Conservation (phyloP, 2,888 invertebrate species). For the Andrena chrysosceles region DNA sequence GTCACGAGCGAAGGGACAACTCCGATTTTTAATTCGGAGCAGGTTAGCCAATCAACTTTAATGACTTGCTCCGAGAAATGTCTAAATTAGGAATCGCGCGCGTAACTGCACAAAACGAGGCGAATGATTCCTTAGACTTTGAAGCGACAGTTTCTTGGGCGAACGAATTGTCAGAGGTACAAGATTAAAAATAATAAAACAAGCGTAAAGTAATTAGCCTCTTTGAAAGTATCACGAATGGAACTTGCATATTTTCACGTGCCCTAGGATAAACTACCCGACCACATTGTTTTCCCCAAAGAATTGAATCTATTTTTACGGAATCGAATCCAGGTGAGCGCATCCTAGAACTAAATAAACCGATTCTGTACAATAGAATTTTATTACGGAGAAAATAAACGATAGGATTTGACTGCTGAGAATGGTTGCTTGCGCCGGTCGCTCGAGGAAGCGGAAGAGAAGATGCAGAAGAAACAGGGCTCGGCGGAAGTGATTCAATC, state of each 20-base stretch:
- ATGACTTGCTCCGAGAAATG: conserved; percentile 20
- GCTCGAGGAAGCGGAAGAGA: conserved; percentile 72
- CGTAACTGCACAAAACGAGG: conserved; percentile 9
- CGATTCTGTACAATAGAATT: background rate
- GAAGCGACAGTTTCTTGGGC: conserved; percentile 41
- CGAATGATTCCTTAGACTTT: conserved; percentile 38
- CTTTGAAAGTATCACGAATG: background rate
- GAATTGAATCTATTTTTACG: conserved; percentile 88
- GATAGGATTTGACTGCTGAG: conserved; percentile 75
- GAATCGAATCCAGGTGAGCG: conserved; percentile 87
- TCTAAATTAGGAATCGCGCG: conserved; percentile 28
- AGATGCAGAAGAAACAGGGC: conserved; percentile 44
- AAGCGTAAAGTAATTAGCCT: background rate
- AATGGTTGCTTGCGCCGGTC: conserved; percentile 75
- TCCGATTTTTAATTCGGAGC: background rate
- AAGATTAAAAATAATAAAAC: background rate
- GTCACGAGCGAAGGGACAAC: background rate
- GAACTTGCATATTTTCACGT: background rate
- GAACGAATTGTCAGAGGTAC: conserved; percentile 54
- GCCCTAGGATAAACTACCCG: conserved; percentile 70
- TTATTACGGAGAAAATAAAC: background rate
- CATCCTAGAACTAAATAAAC: background rate
- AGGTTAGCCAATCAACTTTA: conserved; percentile 31
- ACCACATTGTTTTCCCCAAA: conserved; percentile 87
- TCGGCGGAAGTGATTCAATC: conserved; percentile 3